Percentiles rank a stretch among this genome's conserved stretches.
Conservation (phyloP, 1,140 invertebrate species). For the Lepidurus arcticus region DNA sequence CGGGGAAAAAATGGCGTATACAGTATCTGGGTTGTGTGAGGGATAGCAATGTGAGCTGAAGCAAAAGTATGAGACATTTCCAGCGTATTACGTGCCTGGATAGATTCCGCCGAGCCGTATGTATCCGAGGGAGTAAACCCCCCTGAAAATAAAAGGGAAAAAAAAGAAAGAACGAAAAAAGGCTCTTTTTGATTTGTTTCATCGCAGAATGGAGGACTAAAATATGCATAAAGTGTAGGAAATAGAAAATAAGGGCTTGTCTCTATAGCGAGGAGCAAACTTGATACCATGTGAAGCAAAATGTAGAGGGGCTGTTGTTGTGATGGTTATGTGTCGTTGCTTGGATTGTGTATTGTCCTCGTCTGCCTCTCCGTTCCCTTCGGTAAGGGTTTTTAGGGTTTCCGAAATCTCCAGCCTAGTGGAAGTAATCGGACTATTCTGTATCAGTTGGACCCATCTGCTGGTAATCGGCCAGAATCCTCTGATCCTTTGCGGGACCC, state of each 20-base stretch:
- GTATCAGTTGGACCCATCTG: slow-evolving; percentile 16
- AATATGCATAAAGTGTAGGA: neutral
- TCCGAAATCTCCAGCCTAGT: slow-evolving; percentile 2
- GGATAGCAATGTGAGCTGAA: neutral
- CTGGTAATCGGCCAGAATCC: slow-evolving; percentile 20
- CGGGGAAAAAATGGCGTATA: neutral
- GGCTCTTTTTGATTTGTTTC: neutral
- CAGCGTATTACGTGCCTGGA: slow-evolving; percentile 6
- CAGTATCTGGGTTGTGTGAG: neutral
- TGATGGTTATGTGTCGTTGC: slow-evolving; percentile 16
- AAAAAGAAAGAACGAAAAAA: neutral
- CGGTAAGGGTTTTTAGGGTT: neutral
- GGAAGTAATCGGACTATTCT: slow-evolving; percentile 21
- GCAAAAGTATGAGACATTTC: neutral
- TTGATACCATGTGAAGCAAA: slow-evolving; percentile 1
- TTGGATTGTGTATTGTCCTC: neutral
- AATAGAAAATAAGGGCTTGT: neutral
- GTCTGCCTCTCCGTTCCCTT: neutral
- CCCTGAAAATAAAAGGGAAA: too few species aligned
- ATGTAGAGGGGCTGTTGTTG: neutral
- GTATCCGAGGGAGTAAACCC: neutral
- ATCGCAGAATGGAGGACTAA: neutral
- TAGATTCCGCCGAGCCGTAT: neutral
- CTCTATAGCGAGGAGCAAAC: neutral
- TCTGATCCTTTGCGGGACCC: slow-evolving; percentile 20